Conservation (phyloP, 2,113 vertebrate species). For the Nyctibius bracteatus region DNA sequence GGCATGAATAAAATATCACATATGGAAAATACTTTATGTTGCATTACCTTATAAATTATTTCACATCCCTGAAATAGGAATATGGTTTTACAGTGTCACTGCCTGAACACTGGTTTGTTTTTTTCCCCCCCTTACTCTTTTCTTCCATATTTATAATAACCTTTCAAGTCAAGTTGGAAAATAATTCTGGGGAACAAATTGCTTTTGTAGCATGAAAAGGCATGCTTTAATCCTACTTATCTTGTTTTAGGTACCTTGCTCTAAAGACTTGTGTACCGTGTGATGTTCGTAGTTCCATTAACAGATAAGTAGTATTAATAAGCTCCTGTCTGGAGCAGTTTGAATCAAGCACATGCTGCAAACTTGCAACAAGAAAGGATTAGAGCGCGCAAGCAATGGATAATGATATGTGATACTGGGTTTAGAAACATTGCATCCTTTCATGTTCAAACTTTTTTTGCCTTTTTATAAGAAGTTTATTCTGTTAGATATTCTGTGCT, state of each 20-base stretch:
- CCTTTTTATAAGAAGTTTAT: not conserved
- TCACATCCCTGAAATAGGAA: not conserved
- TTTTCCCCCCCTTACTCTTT: not conserved
- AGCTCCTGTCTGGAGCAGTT: not conserved
- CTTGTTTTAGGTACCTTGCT: not conserved
- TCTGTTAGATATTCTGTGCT: not conserved
- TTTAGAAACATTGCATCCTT: not conserved
- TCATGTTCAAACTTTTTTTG: not conserved
- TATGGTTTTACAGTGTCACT: not conserved
- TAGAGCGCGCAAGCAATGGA: not conserved
- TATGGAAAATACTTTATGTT: not conserved
- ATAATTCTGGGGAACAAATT: not conserved
- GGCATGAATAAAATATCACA: not conserved
- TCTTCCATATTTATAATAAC: not conserved
- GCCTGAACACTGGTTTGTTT: not conserved
- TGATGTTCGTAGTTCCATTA: not conserved
- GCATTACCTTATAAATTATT: not conserved
- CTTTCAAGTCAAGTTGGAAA: not conserved
- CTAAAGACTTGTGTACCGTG: not conserved
- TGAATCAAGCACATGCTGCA: not conserved
- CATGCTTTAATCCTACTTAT: not conserved
- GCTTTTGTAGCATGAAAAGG: not conserved
- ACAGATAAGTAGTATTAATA: not conserved
- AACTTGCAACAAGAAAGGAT: not conserved
- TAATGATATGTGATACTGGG: not conserved